Conservation (phyloP, 2,113 vertebrate genomes). For the Maccullochella peelii region DNA sequence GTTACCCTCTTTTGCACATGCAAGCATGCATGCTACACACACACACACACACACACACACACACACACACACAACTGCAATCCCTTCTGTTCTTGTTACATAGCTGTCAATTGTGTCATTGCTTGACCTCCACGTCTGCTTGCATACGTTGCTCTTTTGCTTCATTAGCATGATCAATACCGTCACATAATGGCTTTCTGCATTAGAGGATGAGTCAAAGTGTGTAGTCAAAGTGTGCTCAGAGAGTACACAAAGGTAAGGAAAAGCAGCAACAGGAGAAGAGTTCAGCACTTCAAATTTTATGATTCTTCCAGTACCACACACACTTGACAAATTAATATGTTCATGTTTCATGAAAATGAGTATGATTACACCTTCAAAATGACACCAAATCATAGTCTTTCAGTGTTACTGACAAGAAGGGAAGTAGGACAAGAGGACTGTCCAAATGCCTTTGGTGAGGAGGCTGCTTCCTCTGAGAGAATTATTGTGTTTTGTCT, state of each 20-base stretch:
- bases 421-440: constrained; percentile 24
- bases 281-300: neutral
- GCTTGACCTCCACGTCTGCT: constrained; percentile 66
- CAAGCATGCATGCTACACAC: neutral
- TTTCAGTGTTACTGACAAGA: constrained; percentile 30
- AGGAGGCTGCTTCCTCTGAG: constrained; percentile 23
- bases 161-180: constrained; percentile 79
- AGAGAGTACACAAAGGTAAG: neutral
- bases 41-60: constrained; percentile 12
- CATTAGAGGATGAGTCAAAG: constrained; percentile 45
- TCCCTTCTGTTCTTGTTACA: constrained; percentile 62
- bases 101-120: constrained; percentile 65
- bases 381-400: constrained; percentile 22
- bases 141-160: constrained; percentile 69
- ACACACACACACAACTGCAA: constrained; percentile 4
- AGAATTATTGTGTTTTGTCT: constrained; percentile 60
- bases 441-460: constrained; percentile 22
- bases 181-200: constrained; percentile 64
- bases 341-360: constrained; percentile 7
- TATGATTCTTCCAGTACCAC: neutral
- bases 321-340: neutral
- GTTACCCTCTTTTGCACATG: constrained; percentile 6
- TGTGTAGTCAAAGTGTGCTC: constrained; percentile 8
- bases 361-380: neutral
- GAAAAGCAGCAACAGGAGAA: constrained; percentile 21